Evolutionary conservation across 2,888 invertebrate species (phyloP), one percentile per base, ranked within the genome.

Genomic region (Drosophila pegasa): DNA sequence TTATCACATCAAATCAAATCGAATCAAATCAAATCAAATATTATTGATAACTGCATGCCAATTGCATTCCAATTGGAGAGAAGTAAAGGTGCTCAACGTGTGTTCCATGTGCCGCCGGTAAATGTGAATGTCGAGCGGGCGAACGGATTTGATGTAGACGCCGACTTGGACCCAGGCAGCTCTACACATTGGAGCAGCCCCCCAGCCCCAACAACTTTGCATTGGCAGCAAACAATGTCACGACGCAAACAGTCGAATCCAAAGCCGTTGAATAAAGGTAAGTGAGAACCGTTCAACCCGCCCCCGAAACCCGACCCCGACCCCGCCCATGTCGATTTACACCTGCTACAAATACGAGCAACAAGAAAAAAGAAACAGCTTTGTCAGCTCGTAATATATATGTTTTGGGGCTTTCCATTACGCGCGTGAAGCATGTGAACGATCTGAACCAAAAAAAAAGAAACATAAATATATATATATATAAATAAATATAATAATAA

Each of bases 241-340:
- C 96, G 98, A 93, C 95, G 98, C 94, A 98, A 98, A 94, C 98
- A 98, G 94, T 97, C 97, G 94, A 97, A 98, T 94, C 98, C 98
- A 89, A 98, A 98, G 93, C 97, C 98, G 92, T 94, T 92, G 84
- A 91, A 97, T 91, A 98, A 98, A 97, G 96, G 98, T 98, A 93
- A 75, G 83, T 64, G 18, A 12, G 27, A 5, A 58, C 38, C 7
- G 25, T 5, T 10, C 25, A 27, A 5, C 9, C 2, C 1, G 18
- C 14, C 9, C 16, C 2, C 8, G 5, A n/a, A n/a, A n/a, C n/a
- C n/a, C n/a, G n/a, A n/a, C 33, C 1, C 0, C 14, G 3, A 9
- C 16, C 10, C 22, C 16, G 6, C 20, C 25, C 25, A n/a, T 25
- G 22, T 0, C 40, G 0, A 58, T 43, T 59, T 66, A 51, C 73